Percentiles rank a stretch among this genome's conserved stretches.
Evolutionary conservation across 2,113 vertebrate species (phyloP).

Genomic region (Drymodes brunneopygia): DNA sequence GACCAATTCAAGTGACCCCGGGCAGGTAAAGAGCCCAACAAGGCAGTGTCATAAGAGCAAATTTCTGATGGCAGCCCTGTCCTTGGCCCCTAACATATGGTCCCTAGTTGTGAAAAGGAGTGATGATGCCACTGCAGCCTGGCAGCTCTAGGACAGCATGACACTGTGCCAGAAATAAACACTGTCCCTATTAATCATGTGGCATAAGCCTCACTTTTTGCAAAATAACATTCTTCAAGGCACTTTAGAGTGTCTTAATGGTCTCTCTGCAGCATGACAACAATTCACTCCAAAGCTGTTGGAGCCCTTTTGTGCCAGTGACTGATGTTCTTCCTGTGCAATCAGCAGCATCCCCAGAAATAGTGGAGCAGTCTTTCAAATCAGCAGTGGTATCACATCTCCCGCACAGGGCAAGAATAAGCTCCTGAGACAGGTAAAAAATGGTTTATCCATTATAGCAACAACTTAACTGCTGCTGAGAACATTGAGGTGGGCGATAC

Average conservation of each 20-base stretch:
- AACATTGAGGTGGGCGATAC: rapidly evolving
- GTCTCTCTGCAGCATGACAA: slow-evolving; percentile 1
- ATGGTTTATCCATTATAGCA: background rate
- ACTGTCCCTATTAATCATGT: background rate
- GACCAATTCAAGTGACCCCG: background rate
- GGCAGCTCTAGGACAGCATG: background rate
- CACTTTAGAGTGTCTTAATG: background rate
- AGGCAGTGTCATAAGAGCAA: background rate
- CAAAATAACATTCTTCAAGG: background rate
- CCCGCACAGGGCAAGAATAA: background rate
- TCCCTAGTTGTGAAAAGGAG: background rate
- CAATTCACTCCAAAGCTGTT: background rate
- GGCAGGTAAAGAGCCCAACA: background rate
- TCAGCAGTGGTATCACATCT: background rate
- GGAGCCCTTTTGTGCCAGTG: background rate
- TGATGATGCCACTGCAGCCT: background rate
- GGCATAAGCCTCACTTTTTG: background rate
- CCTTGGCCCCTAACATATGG: background rate
- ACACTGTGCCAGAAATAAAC: background rate
- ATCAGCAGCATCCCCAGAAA: background rate
- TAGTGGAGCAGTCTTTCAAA: background rate
- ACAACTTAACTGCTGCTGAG: background rate
- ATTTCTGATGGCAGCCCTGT: background rate
- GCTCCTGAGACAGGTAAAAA: background rate
- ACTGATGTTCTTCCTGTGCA: background rate